Evolutionary conservation across 2,888 invertebrate species (phyloP), one percentile per base, ranked within the genome.

Genomic region (Bugula neritina): DNA sequence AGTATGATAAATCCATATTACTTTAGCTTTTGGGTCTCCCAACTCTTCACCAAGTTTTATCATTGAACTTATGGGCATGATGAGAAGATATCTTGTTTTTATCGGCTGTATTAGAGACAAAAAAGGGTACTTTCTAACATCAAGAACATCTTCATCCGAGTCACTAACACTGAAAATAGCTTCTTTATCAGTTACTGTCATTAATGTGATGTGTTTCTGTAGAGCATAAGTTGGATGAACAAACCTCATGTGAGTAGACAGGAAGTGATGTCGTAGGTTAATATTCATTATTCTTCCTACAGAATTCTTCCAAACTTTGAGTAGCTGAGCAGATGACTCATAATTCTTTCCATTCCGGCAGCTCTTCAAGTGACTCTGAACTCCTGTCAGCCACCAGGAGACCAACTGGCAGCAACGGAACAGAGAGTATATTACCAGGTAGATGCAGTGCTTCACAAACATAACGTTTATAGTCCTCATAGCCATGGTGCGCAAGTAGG

Each of bases 371-470:
- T 57, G 57, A 23, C n/a, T 21, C 57, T 57, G 57, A 13, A 57
- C 57, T 57, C 57, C 57, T 5, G 5, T 57, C 23, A 57, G 57
- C 3, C n/a, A 5, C 57, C 57, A 57, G 77, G 77, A 55, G 73
- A 74, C 31, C 35, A n/a, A 23, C 35, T 75, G 63, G 23, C 55
- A 29, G 25, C 71, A 43, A 25, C 21, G 17, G 2, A 69, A 5
- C 27, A 34, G 25, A 17, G 29, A 69, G 25, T 35, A 34, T 17
- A 69, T 13, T 10, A 35, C 29, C 10, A 17, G 69, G 17, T 69
- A 31, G 10, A 69, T 25, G n/a, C 5, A 21, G 21, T 35, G n/a
- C n/a, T n/a, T n/a, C n/a, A n/a, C n/a, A n/a, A n/a, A n/a, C n/a
- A n/a, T n/a, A n/a, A n/a, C n/a, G n/a, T n/a, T n/a, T n/a, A n/a